A percentile compares a stretch with the other conserved stretches of the same genome.
Evolutionary conservation across 2,797 vertebrate species (phyloP).

Genomic region (Falco biarmicus): DNA sequence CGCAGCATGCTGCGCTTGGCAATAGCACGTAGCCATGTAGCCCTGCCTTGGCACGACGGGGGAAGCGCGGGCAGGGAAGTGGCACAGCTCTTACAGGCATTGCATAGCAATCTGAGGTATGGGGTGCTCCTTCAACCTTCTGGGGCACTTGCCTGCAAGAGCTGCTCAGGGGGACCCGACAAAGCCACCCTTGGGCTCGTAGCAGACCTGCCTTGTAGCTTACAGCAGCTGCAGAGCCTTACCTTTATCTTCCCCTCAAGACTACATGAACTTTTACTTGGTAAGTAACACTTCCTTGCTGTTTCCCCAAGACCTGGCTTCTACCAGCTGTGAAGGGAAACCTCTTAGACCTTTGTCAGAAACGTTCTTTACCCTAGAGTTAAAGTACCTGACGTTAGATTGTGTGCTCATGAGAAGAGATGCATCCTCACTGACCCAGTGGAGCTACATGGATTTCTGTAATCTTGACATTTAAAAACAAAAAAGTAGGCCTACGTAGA

Average conservation of each 20-base stretch:
- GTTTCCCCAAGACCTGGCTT: neutral
- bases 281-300: neutral
- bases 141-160: accelerated
- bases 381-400: neutral
- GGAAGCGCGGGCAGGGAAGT: neutral
- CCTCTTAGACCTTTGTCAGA: neutral
- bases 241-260: neutral
- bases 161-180: neutral
- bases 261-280: neutral
- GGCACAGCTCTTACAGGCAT: neutral
- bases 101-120: neutral
- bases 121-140: neutral
- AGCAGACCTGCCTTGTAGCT: neutral
- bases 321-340: neutral
- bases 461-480: neutral
- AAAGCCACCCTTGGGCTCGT: neutral
- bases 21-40: neutral
- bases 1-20: accelerated
- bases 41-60: neutral
- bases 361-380: neutral
- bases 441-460: neutral
- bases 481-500: neutral
- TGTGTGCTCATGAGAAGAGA: neutral
- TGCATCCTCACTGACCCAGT: neutral
- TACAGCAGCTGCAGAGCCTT: neutral